phyloP scores from a whole-genome alignment of 1,140 invertebrate genomes.

The Pectinophora gossypiella region DNA sequence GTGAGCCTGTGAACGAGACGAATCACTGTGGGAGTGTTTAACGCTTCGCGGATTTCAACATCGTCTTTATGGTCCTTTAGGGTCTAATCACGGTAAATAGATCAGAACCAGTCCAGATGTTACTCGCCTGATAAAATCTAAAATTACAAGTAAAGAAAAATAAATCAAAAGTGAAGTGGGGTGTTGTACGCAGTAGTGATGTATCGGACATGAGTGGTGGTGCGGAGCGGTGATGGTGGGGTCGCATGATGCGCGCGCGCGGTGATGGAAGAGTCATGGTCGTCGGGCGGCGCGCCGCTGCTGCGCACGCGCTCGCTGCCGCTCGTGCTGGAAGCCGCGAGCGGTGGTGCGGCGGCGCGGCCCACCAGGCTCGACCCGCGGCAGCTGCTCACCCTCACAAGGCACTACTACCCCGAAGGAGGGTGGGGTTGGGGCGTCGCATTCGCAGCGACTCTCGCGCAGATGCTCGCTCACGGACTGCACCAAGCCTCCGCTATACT shows the following conservation, averaged over 20 bases:
- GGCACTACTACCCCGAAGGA: constrained; percentile 87
- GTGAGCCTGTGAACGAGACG: no score
- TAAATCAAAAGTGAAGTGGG: constrained; percentile 32
- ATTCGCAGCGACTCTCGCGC: constrained; percentile 79
- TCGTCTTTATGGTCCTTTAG: no score
- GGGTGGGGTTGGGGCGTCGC: constrained; percentile 89
- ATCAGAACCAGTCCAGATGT: no score
- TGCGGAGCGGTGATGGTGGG: constrained; percentile 48
- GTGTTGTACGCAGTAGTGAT: background rate
- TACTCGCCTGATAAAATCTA: no score
- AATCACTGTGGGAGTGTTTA: no score
- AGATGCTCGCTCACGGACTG: constrained; percentile 80
- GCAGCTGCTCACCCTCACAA: constrained; percentile 66
- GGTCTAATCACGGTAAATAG: no score
- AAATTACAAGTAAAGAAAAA: no score
- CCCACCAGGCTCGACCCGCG: constrained; percentile 64
- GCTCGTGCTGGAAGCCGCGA: constrained; percentile 58
- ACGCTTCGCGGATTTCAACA: no score
- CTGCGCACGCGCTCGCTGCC: constrained; percentile 64
- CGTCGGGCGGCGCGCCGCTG: constrained; percentile 70
- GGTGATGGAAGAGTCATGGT: constrained; percentile 74
- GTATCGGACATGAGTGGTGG: constrained; percentile 40
- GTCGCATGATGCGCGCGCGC: constrained; percentile 60
- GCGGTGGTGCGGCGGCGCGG: constrained; percentile 43
- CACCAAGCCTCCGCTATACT: constrained; percentile 78